phyloP scores from a whole-genome alignment of 30 jellyfish, hydroid and myxozoan genomes.

The Kudoa iwatai region DNA sequence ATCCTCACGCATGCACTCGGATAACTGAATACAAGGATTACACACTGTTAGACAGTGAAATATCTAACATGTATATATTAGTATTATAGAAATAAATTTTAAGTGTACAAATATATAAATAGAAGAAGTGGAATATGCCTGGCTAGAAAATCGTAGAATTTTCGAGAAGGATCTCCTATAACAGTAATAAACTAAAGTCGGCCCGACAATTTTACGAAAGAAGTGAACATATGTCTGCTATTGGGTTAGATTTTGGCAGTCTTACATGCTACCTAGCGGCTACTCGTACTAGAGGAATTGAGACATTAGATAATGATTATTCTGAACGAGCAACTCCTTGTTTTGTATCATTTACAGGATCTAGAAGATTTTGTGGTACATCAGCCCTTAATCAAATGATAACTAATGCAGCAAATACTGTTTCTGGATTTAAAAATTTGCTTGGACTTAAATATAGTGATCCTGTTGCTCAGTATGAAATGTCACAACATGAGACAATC shows the following conservation, averaged over 20 bases:
- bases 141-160: too few species aligned
- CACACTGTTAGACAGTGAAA: too few species aligned
- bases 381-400: neutral
- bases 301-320: conserved; percentile 42
- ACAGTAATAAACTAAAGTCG: too few species aligned
- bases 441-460: conserved; percentile 41
- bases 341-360: neutral
- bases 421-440: conserved; percentile 27
- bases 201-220: too few species aligned
- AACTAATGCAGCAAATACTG: conserved; percentile 20
- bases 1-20: too few species aligned
- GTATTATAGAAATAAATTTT: too few species aligned
- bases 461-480: conserved; percentile 25
- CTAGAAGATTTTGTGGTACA: neutral
- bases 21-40: too few species aligned
- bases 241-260: conserved; percentile 75
- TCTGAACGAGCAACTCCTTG: conserved; percentile 77
- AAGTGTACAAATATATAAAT: too few species aligned
- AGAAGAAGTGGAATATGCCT: too few species aligned
- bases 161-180: too few species aligned
- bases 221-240: conserved; percentile 90
- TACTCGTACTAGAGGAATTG: conserved; percentile 83
- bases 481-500: conserved; percentile 8
- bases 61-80: too few species aligned
- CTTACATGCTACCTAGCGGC: conserved; percentile 52